phyloP scores from a whole-genome alignment of 64 coral and sea anemone species.

The Actinia equina region DNA sequence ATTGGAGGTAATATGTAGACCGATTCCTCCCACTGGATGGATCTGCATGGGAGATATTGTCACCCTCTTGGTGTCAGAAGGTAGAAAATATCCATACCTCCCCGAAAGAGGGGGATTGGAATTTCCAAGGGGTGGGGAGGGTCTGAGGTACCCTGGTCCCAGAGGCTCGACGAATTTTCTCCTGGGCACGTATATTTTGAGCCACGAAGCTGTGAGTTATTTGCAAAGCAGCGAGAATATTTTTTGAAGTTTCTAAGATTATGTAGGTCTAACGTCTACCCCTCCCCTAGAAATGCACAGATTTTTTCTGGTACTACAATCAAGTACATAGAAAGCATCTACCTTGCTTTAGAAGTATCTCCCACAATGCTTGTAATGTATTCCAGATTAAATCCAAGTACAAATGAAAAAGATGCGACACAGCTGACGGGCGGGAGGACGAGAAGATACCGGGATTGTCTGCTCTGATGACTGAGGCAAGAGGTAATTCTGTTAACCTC shows the following conservation, averaged over 20 bases:
- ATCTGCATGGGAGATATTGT: constrained; percentile 72
- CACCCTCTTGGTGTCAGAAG: constrained; percentile 17
- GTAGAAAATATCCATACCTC: too few species aligned
- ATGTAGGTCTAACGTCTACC: too few species aligned
- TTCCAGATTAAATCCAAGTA: constrained; percentile 67
- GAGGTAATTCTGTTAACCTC: constrained; percentile 32
- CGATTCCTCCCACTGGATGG: constrained; percentile 69
- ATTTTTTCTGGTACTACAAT: too few species aligned
- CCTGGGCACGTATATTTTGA: too few species aligned
- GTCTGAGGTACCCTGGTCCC: too few species aligned
- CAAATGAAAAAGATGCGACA: constrained; percentile 58
- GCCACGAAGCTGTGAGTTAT: too few species aligned
- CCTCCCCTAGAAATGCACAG: too few species aligned
- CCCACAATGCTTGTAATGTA: constrained; percentile 41
- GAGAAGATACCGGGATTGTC: not conserved
- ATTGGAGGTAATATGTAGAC: constrained; percentile 53
- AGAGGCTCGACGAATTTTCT: too few species aligned
- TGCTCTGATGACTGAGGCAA: constrained; percentile 21
- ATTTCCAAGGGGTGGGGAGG: too few species aligned
- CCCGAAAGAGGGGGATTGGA: too few species aligned
- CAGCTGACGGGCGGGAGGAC: constrained; percentile 22
- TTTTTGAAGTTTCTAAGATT: too few species aligned
- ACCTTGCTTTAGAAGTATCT: constrained; percentile 49
- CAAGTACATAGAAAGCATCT: not conserved
- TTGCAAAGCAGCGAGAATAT: too few species aligned